These are phyloP conservation scores for Micronycteris hirsuta DNA, from an alignment of 2,113 vertebrate species.

Conservation along the genomic window DNA sequence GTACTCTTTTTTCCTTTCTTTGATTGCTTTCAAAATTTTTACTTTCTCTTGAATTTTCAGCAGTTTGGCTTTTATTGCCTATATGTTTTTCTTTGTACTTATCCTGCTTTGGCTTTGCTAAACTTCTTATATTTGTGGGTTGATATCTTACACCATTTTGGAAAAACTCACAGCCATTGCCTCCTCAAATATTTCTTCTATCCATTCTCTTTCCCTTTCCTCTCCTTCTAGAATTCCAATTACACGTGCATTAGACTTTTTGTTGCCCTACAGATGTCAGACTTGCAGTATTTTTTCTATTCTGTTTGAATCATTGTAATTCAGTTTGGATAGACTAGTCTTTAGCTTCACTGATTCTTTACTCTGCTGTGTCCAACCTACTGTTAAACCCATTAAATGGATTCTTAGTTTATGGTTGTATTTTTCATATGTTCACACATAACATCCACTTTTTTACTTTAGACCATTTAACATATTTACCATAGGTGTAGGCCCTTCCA, in stretches of 20 bases:
- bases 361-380: not conserved
- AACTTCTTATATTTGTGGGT: not conserved
- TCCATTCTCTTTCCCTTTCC: not conserved
- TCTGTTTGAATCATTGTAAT: not conserved
- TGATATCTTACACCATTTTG: not conserved
- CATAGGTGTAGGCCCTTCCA: not conserved
- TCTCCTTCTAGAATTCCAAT: not conserved
- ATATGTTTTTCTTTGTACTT: not conserved
- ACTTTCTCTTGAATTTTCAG: not conserved
- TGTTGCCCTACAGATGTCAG: not conserved
- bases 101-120: not conserved
- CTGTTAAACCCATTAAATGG: not conserved
- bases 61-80: not conserved
- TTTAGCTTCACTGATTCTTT: not conserved
- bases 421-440: not conserved
- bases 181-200: not conserved
- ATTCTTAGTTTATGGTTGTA: not conserved
- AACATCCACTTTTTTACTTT: not conserved
- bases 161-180: not conserved
- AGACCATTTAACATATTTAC: not conserved
- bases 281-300: not conserved
- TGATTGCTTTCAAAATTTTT: not conserved
- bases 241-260: not conserved
- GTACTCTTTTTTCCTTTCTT: not conserved
- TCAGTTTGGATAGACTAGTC: not conserved